Evolutionary conservation across 1,140 invertebrate genomes (phyloP), one percentile per base, ranked within the genome.

Genomic region (Drosophila micromelanica): DNA sequence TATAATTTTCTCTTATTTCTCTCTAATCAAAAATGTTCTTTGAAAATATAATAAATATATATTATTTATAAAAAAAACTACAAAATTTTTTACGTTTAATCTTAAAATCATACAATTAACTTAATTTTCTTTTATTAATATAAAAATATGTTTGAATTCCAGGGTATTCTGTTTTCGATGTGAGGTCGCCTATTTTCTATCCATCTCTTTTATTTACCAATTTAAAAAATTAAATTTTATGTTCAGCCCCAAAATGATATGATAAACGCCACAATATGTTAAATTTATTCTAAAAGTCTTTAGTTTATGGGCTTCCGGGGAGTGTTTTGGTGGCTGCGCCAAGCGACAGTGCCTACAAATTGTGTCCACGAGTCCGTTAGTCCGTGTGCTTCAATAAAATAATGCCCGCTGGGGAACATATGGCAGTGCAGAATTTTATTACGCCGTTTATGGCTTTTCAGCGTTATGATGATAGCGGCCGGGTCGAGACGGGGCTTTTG

Each of bases 391-490:
- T 80, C 81, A 86, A 86, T 86, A 86, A 86, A 87, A 87, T 89
- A 87, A 87, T 89, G 78, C 84, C 84, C 84, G 78, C 84, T 87
- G 84, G 84, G 84, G 84, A 87, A 87, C 84, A 87, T 87, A 87
- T 87, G 84, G 84, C 84, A 79, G 79, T 87, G 84, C 84, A 89
- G 84, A 87, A 87, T 87, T 87, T 87, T 87, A 87, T 87, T 89
- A 84, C 78, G 79, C 73, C 84, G 84, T 87, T 87, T 87, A 87
- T 87, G 84, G 84, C 84, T 87, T 89, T 87, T 73, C 78, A 82
- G 84, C 82, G 67, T 81, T 87, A 74, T 70, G 56, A 86, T 87
- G 82, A 87, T 78, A 61, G 60, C 40, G 59, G 35, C 35, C 8
- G 38, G 17, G 13, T 2, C 17, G 20, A 20, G 38, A 40, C 59